Conservation (phyloP, 1,140 invertebrate genomes). For the Batillaria attramentaria region DNA sequence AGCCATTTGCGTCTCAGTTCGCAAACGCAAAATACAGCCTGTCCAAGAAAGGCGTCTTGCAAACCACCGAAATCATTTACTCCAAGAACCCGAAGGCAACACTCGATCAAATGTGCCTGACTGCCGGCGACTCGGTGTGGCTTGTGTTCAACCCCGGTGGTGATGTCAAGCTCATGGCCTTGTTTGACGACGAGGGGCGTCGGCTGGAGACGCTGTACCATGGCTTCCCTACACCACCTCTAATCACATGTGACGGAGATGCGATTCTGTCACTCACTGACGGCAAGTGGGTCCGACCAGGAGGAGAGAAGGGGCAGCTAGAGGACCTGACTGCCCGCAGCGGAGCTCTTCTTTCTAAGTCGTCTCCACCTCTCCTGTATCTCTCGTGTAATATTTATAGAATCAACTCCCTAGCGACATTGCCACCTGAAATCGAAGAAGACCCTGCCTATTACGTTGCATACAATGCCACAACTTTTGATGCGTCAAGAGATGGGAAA, state of each 20-base stretch:
- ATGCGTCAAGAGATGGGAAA: neutral
- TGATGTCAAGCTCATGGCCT: neutral
- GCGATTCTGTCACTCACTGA: neutral
- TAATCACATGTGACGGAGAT: conserved; percentile 1
- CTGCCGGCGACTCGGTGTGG: neutral
- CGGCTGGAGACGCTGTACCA: neutral
- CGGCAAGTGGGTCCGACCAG: conserved; percentile 9
- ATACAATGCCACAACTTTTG: neutral
- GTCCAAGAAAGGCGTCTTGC: neutral
- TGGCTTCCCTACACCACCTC: neutral
- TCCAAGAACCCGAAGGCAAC: conserved; percentile 21
- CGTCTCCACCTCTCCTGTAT: neutral
- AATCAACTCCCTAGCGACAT: too few species aligned
- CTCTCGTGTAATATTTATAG: too few species aligned
- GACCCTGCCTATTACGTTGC: too few species aligned
- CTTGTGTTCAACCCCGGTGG: conserved; percentile 11
- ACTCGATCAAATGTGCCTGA: neutral
- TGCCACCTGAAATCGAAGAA: too few species aligned
- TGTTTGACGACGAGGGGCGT: conserved; percentile 16
- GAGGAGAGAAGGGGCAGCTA: neutral
- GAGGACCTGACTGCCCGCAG: neutral
- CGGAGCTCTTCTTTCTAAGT: neutral
- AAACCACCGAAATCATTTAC: neutral
- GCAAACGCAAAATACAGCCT: neutral
- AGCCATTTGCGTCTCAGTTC: neutral